phyloP scores from a whole-genome alignment of 1,140 invertebrate genomes.

The Akabosia matsudoensis region DNA sequence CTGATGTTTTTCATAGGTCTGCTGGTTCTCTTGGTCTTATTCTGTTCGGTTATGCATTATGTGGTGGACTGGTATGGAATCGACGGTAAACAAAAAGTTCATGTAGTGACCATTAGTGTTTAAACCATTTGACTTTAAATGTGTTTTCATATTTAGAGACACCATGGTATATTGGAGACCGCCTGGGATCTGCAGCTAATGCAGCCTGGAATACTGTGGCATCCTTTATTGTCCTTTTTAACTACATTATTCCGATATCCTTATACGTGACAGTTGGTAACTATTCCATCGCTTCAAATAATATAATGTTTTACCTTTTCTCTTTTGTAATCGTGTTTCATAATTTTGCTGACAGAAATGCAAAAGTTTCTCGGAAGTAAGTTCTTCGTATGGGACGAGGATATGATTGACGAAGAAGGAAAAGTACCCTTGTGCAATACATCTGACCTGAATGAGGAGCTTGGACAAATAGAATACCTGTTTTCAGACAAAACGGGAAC shows the following conservation, averaged over 20 bases:
- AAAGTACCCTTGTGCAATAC: slow-evolving; percentile 60
- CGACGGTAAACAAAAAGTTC: no score
- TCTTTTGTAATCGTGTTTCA: no score
- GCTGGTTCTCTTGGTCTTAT: neutral
- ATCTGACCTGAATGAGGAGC: slow-evolving; percentile 42
- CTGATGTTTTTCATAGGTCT: slow-evolving; percentile 1
- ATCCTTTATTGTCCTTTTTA: slow-evolving; percentile 61
- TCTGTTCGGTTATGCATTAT: slow-evolving; percentile 2
- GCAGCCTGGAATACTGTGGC: no score
- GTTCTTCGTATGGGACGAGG: slow-evolving; percentile 62
- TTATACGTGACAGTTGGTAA: slow-evolving; percentile 67
- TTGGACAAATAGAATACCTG: slow-evolving; percentile 59
- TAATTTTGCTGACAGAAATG: no score
- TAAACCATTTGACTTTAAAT: no score
- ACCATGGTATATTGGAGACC: no score
- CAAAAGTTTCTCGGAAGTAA: slow-evolving; percentile 67
- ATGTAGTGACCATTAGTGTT: no score
- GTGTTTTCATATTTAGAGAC: no score
- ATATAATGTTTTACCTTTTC: no score
- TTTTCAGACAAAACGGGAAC: slow-evolving; percentile 74
- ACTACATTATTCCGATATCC: slow-evolving; percentile 69
- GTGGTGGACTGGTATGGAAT: neutral
- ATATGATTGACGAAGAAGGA: slow-evolving; percentile 58
- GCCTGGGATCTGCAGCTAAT: no score
- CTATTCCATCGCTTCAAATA: slow-evolving; percentile 47